Base-by-base conservation (phyloP, 2,797 vertebrate species). In the Notolepis coatsorum region DNA sequence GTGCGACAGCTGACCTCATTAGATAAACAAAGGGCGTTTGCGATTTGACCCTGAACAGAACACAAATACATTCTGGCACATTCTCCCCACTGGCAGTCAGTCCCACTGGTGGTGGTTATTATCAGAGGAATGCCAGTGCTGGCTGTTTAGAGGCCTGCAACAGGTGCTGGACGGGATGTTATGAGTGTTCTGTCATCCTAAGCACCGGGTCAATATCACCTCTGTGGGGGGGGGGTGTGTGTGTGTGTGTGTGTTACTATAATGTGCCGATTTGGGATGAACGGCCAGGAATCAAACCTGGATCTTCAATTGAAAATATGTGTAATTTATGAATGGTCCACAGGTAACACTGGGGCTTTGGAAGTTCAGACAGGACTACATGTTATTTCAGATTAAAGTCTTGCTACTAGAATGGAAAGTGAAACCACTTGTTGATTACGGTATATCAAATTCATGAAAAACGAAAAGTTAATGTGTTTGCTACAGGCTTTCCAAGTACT, bases 101-200 rank as follows among this genome's bases (percentile, higher is more conserved):
- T 66, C 68, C 50, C 53, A 8, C 28, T 62, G 67, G 52, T 67
- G 64, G 33, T 6, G 65, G 50, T 60, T 58, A 70, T 69, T 53
- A 21, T 49, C 60, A 59, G 30, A 51, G 41, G 65, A 61, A 79
- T 73, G 76, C 28, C 59, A 46, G 47, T 18, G 6, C 47, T 3
- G 53, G 24, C 68, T 77, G 81, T 75, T 81, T 52, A 58, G 56
- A 73, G 58, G 49, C 59, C 61, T 71, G 58, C 61, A 61, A 78
- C 88, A 89, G 82, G 82, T 88, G 86, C 72, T 65, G 55, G 50
- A 63, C 63, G 45, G 66, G 72, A 75, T 49, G 63, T 74, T 64
- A 71, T 54, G 59, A 61, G 42, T 61, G 30, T 35, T 13, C 42
- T 18, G 59, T 58, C 60, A 66, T 70, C 79, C 63, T 58, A 51